Evolutionary conservation across 1,140 invertebrate genomes (phyloP).

Genomic region (Xylocopa sonorina): DNA sequence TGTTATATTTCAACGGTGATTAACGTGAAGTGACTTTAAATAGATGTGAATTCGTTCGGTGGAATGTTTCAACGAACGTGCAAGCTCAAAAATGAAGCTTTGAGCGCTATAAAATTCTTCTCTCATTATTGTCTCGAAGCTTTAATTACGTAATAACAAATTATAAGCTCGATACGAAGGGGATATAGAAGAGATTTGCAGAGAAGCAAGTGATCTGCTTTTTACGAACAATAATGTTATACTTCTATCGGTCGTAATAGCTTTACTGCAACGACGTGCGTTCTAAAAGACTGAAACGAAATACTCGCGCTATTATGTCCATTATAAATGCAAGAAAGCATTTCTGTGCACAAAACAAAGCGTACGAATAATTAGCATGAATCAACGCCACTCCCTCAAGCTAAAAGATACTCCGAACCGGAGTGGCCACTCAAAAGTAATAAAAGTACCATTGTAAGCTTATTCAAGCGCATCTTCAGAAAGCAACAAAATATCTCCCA

Average conservation of each 20-base stretch:
- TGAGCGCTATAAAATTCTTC: not conserved
- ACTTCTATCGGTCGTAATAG: not conserved
- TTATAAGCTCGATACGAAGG: not conserved
- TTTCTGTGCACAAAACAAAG: not conserved
- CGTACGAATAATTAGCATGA: not conserved
- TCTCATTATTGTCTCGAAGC: not conserved
- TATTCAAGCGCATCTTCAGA: not conserved
- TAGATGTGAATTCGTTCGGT: not conserved
- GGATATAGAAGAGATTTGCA: too few relatives aligned
- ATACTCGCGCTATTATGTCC: not conserved
- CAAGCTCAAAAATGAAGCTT: not conserved
- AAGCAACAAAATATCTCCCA: not conserved
- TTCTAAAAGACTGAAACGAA: not conserved
- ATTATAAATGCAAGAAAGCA: slow-evolving; percentile 12
- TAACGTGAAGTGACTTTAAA: not conserved
- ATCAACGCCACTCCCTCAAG: not conserved
- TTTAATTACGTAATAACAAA: not conserved
- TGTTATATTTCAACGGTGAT: not conserved
- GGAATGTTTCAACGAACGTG: not conserved
- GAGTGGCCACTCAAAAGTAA: not conserved
- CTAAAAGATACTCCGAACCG: slow-evolving; percentile 1
- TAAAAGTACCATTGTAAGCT: not conserved
- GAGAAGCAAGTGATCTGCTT: too few relatives aligned
- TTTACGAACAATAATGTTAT: too few relatives aligned
- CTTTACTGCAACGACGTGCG: not conserved